Base-by-base conservation (phyloP, 2,797 vertebrate species). In the Coccyzus lansbergi region DNA sequence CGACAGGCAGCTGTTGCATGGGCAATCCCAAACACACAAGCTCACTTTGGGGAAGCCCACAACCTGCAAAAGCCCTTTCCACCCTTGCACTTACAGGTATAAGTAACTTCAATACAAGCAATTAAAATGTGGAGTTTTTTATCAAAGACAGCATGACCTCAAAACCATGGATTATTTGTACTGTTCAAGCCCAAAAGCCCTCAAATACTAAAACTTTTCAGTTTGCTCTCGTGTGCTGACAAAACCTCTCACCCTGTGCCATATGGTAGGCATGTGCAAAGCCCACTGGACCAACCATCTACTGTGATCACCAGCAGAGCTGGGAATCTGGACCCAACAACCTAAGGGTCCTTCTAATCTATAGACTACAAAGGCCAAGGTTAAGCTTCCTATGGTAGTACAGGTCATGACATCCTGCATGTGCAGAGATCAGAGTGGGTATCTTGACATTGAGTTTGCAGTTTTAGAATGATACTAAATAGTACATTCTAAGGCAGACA, bases 81-180 rank as follows among this genome's bases (percentile, higher is more conserved):
- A 48, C 9, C 4, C 36, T 46, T 56, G 56, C 25, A 68, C 0
- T 0, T n/a, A 34, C 33, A 74, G 15, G 15, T 34, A 33, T 42
- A 5, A 0, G 4, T 29, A 62, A 62, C 28, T 26, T 68, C 20
- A 19, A 10, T 4, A 40, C 8, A 34, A 83, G 13, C 33, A 80
- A 25, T 19, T 58, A 14, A 28, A 77, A 53, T 3, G 2, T 52
- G 26, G 15, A 7, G 11, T 62, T 48, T 55, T 36, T 5, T 19
- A 11, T 31, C 15, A 48, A 19, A 71, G 8, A 64, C 55, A 75
- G 13, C 29, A 14, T 0, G 1, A 40, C 26, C 36, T 93, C 58
- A 72, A 24, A 76, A 6, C 9, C 36, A 22, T 0, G 2, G 6
- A 34, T 40, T 11, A 63, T 33, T 81, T 56, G 15, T 29, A 46